Base-by-base conservation (phyloP, 2,888 invertebrate species). In the Cacoxenus indagator region DNA sequence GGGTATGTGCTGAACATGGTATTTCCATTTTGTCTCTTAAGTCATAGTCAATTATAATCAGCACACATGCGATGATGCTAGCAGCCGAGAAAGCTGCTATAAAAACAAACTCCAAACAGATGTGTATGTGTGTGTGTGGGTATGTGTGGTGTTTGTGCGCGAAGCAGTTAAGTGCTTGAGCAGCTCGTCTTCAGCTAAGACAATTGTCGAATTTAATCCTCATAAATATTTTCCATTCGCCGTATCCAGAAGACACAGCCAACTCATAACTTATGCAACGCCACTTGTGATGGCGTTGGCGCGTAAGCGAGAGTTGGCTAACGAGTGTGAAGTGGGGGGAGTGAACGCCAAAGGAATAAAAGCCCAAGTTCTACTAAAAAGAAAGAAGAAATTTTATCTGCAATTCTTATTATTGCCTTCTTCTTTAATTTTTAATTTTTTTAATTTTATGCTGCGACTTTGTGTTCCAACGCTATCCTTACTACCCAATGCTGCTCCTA, bases 11-110 rank as follows among this genome's bases (percentile, higher is more conserved):
- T 70, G 82, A 85, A 88, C 87, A 88, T 78, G 85, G 75, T 78
- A 87, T 87, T 87, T 88, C 88, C 87, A 88, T 87, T 80, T 87
- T 86, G 80, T 83, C 83, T 84, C 85, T 84, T 84, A 86, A 87
- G 85, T 83, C 86, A 84, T 86, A 85, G 85, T 85, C 85, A 86
- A 87, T 86, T 86, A 87, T 86, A 81, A 84, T 85, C 83, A 79
- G 74, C 81, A 76, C 76, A 19, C 22, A 51, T 51, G 22, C 19
- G 22, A 51, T 22, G 22, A 2, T 17, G 17, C 48, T 48, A 14
- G 19, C 11, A 48, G 48, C 48, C 17, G 3, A 48, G 37, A 48
- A 48, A 48, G 17, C 48, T 6, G 4, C n/a, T n/a, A 48, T 6
- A 48, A 48, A 4, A 48, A 48, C 17, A 48, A 48, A 48, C 2